These are phyloP conservation scores for Gymnothorax reevesii DNA, from an alignment of 2,797 vertebrate species.

Conservation along the genomic window DNA sequence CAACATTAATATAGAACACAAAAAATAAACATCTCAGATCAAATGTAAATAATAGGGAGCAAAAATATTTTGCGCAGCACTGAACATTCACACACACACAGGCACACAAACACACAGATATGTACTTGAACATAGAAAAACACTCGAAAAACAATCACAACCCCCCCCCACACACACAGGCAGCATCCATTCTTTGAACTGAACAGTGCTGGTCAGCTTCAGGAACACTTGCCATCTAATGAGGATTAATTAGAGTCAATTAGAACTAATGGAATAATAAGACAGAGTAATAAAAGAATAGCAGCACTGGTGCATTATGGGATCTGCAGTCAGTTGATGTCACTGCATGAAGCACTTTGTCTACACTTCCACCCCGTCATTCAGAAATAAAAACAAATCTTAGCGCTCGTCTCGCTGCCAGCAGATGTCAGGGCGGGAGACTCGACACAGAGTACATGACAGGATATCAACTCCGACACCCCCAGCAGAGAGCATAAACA, in stretches of 20 bases:
- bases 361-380: neutral
- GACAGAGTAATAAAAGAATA: slow-evolving; percentile 12
- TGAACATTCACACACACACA: too few species aligned
- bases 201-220: slow-evolving; percentile 1
- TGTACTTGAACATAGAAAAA: too few species aligned
- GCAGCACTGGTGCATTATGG: neutral
- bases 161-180: neutral
- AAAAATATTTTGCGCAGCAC: too few species aligned
- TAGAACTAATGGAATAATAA: too few species aligned
- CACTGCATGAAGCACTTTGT: neutral
- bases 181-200: too few species aligned
- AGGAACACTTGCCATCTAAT: too few species aligned
- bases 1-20: too few species aligned
- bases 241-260: too few species aligned
- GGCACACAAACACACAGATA: too few species aligned
- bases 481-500: neutral
- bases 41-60: too few species aligned
- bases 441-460: neutral
- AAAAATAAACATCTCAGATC: too few species aligned
- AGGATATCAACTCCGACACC: too few species aligned
- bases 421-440: neutral
- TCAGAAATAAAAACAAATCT: neutral
- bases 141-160: slow-evolving; percentile 41
- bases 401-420: neutral
- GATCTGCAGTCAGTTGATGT: neutral